phyloP scores from a whole-genome alignment of 64 coral and sea anemone species.

The Pocillopora verrucosa region DNA sequence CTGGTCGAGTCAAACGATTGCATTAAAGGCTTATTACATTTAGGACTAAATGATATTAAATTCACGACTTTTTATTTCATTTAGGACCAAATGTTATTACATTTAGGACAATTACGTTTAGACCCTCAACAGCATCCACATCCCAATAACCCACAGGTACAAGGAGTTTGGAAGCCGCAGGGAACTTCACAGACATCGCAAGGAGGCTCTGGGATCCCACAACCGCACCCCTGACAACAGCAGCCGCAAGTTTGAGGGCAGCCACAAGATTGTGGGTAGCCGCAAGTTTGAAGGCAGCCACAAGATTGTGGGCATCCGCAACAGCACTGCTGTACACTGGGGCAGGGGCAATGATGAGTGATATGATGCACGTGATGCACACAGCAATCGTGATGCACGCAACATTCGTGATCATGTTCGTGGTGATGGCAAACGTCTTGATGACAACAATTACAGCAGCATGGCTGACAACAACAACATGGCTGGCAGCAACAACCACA shows the following conservation, averaged over 20 bases:
- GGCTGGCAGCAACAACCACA: neutral
- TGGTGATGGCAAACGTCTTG: neutral
- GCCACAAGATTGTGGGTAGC: neutral
- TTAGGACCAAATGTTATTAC: too few species aligned
- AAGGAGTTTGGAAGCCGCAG: neutral
- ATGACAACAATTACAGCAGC: constrained; percentile 4
- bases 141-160: neutral
- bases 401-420: neutral
- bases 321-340: neutral
- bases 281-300: neutral
- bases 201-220: neutral
- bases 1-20: too few species aligned
- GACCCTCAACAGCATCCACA: too few species aligned
- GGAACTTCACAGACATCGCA: neutral
- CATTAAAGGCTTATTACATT: too few species aligned
- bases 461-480: constrained; percentile 19
- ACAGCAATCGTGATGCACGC: constrained; percentile 14
- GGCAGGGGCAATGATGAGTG: neutral
- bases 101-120: too few species aligned
- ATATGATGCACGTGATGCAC: constrained; percentile 19
- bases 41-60: too few species aligned
- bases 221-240: neutral
- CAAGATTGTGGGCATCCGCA: neutral
- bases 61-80: too few species aligned
- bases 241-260: neutral